phyloP scores from a whole-genome alignment of 1,140 invertebrate species.

The Procambarus virginalis region DNA sequence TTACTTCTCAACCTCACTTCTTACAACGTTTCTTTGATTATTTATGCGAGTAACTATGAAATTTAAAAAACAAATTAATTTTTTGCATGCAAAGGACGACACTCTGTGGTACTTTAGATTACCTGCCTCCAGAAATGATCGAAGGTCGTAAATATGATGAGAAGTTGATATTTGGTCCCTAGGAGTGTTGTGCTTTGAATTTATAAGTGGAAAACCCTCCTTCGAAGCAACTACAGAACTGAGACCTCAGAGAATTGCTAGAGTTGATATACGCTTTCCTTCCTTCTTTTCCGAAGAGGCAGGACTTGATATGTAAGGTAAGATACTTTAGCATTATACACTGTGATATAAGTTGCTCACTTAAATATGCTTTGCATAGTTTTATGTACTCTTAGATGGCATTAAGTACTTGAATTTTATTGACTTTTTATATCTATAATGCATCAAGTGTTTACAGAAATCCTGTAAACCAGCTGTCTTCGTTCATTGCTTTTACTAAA shows the following conservation, averaged over 20 bases:
- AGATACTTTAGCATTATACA: background rate
- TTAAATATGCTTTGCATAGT: too few relatives aligned
- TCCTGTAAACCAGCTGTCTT: too few relatives aligned
- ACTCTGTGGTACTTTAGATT: slow-evolving; percentile 95
- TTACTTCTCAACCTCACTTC: too few relatives aligned
- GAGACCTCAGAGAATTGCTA: slow-evolving; percentile 88
- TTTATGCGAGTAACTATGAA: too few relatives aligned
- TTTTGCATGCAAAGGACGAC: slow-evolving; percentile 84
- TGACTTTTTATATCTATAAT: too few relatives aligned
- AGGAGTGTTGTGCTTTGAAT: slow-evolving; percentile 93
- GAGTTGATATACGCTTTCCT: slow-evolving; percentile 86
- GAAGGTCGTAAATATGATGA: slow-evolving; percentile 85
- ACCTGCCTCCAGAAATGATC: slow-evolving; percentile 97
- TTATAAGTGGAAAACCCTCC: slow-evolving; percentile 91
- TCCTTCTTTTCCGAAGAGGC: slow-evolving; percentile 82
- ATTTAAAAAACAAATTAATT: too few relatives aligned
- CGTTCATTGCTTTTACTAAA: too few relatives aligned
- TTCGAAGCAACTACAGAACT: slow-evolving; percentile 86
- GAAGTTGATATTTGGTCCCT: slow-evolving; percentile 92
- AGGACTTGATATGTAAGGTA: slow-evolving; percentile 86
- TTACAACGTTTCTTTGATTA: too few relatives aligned
- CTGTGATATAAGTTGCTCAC: too few relatives aligned
- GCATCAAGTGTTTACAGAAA: too few relatives aligned
- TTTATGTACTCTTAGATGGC: too few relatives aligned
- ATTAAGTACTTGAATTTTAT: too few relatives aligned